A percentile compares a stretch with the other conserved stretches of the same genome.
Conservation (phyloP, 2,797 vertebrate genomes). For the Cirrhinus mrigala region DNA sequence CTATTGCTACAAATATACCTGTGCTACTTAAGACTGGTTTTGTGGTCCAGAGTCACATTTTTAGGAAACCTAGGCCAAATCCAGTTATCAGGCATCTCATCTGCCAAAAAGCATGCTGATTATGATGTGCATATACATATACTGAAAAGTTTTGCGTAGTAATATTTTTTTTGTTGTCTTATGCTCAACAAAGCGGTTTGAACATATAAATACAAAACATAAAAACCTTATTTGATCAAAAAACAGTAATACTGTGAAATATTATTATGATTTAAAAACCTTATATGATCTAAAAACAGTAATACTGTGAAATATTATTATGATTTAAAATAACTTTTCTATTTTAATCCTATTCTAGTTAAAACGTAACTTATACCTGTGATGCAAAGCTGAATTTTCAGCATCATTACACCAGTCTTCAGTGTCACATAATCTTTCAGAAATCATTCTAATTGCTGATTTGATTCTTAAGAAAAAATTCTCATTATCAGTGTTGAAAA, state of each 20-base stretch:
- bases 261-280: no score
- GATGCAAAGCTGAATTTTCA: not conserved
- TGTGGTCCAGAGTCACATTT: no score
- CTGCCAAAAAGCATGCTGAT: not conserved
- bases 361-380: not conserved
- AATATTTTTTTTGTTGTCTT: not conserved
- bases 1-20: no score
- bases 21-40: no score
- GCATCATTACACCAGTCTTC: not conserved
- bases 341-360: no score
- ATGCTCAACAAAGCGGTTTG: not conserved
- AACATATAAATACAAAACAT: not conserved
- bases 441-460: constrained; percentile 3
- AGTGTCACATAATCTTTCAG: not conserved
- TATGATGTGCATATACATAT: not conserved
- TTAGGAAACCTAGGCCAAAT: not conserved
- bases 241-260: not conserved
- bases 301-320: not conserved
- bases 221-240: not conserved
- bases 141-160: not conserved
- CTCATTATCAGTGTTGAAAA: not conserved
- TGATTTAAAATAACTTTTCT: no score
- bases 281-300: no score
- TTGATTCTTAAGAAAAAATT: not conserved
- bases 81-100: not conserved